Base-by-base conservation (phyloP, 2,113 vertebrate genomes). In the Helogale parvula region DNA sequence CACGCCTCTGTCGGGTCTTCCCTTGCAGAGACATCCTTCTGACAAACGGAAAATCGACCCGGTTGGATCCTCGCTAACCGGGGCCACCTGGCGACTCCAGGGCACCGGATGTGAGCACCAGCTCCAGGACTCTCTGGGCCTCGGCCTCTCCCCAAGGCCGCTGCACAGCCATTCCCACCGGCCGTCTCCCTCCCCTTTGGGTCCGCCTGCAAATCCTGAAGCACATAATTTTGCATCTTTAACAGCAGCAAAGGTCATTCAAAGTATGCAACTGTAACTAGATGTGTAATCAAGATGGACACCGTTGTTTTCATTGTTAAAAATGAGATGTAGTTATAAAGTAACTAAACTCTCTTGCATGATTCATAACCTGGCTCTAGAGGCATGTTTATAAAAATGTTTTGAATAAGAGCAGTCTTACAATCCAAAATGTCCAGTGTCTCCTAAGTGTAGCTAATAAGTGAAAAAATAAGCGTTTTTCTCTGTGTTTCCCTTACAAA, bases 291-390 rank as follows among this genome's bases (percentile, higher is more conserved):
- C 8, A n/a, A 86, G n/a, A 80, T 35, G 21, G 23, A 65, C 14
- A 41, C 4, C 5, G 16, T 21, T 50, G 80, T 89, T 29, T 19
- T 31, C 47, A 31, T 85, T 21, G n/a, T 50, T 63, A 54, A 88
- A 94, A 88, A 68, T 77, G 16, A 81, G 29, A 82, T 38, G 66
- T 17, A 68, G 35, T 91, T 86, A 83, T 72, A 83, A 76, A 71
- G 17, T 54, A 68, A 95, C 33, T 35, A 68, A 72, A 81, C 52
- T 63, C 60, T 79, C 27, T 41, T 50, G 4, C 80, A 10, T 63
- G 71, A 92, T 71, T 85, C 23, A 71, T 60, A 88, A 91, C 2
- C 11, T 71, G 25, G 11, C 45, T 54, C 63, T 79, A 1, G 12
- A 38, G 38, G 47, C 31, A 29, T 63, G n/a, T 63, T 89, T 72